Evolutionary conservation across 2,888 invertebrate genomes (phyloP).

Genomic region (Pemphredon lugubris): DNA sequence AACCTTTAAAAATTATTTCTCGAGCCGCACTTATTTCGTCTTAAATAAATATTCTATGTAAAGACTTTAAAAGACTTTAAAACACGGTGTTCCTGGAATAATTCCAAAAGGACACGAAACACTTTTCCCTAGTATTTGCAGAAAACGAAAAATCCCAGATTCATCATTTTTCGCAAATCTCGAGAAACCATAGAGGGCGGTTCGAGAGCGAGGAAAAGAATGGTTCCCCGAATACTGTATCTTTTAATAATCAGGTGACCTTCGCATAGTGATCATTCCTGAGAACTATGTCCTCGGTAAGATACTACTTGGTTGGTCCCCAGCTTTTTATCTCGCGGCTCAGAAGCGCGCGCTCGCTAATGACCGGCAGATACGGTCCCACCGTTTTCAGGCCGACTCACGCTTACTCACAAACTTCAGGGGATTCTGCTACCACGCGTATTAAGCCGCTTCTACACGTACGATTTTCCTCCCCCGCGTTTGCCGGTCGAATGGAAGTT

Average conservation of each 20-base stretch:
- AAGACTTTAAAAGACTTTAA: no score
- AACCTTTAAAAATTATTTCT: no score
- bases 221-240: slow-evolving; percentile 58
- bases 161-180: not conserved
- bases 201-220: slow-evolving; percentile 19
- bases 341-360: slow-evolving; percentile 76
- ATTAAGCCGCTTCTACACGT: not conserved
- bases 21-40: no score
- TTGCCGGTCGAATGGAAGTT: no score
- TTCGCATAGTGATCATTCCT: slow-evolving; percentile 80
- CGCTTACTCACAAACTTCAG: slow-evolving; percentile 39
- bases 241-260: slow-evolving; percentile 77
- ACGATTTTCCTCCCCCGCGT: slow-evolving; percentile 22
- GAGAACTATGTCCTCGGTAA: slow-evolving; percentile 65
- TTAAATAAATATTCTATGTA: no score
- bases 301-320: slow-evolving; percentile 72
- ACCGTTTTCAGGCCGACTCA: slow-evolving; percentile 58
- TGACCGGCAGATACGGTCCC: slow-evolving; percentile 74
- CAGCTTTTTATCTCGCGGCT: slow-evolving; percentile 75
- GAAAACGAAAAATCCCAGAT: not conserved
- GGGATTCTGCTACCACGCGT: not conserved
- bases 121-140: no score
- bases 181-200: not conserved
- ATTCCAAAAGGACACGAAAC: no score
- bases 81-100: no score